Evolutionary conservation across 2,888 invertebrate species (phyloP), one percentile per base, ranked within the genome.

Genomic region (Girardia tigrina): DNA sequence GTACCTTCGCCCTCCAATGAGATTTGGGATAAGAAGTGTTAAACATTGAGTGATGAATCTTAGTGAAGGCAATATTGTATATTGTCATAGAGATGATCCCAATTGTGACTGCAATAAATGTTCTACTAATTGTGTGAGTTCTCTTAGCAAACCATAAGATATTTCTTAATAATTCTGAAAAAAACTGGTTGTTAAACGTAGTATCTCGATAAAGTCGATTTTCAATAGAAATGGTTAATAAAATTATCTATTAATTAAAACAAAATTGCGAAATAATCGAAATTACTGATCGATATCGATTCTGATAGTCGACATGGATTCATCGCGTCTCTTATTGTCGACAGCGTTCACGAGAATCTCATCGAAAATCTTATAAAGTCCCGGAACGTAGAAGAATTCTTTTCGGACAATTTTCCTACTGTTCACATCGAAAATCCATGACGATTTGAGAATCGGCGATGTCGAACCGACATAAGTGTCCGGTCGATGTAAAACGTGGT

Each of bases 311-410:
- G 90, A 90, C 95, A 95, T 97, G 78, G 88, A 88, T 4, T 89
- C 86, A 83, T 95, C 95, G 74, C 94, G 87, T 83, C 94, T 94
- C 83, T 97, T 97, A 83, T 97, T 95, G 83, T 97, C 97, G 77
- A 95, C 94, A 23, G 97, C 97, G 86, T 99, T 99, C 0, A 99
- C 98, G 83, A 79, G 87, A 80, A 99, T 98, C 89, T 99, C 98
- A 85, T 99, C 98, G 86, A 91, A 99, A 81, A 99, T 98, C 87
- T 99, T 99, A 86, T 95, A 99, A 70, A 98, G 87, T 74, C 91
- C 98, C 79, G 98, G 98, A 72, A 98, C 97, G 86, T 88, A 99
- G 70, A 89, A 89, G 72, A 98, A 88, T 81, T 94, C 91, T 78
- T 87, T 88, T 82, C 91, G 90, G 0, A 90, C 87, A 90, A 99